Evolutionary conservation across 2,888 invertebrate species (phyloP).

Genomic region (Drosophila mimica): DNA sequence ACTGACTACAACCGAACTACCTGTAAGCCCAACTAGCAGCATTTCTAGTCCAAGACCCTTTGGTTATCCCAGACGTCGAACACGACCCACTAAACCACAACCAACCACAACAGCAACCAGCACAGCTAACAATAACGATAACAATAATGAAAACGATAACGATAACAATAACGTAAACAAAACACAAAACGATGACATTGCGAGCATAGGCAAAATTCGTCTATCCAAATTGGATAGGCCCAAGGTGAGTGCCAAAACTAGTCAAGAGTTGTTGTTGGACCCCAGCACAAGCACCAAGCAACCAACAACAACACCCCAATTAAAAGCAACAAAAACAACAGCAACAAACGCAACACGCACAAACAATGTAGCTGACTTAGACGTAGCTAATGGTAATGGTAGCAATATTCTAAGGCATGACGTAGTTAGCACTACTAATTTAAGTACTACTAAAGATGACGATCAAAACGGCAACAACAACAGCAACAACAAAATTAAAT

Average conservation of each 20-base stretch:
- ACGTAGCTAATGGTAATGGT: conserved; percentile 73
- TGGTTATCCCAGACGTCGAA: conserved; percentile 86
- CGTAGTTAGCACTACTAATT: conserved; percentile 65
- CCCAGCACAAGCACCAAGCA: conserved; percentile 40
- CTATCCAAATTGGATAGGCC: conserved; percentile 72
- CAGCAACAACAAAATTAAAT: conserved; percentile 28
- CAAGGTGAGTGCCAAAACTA: conserved; percentile 84
- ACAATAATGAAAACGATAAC: conserved; percentile 41
- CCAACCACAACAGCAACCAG: conserved; percentile 44
- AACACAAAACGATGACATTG: conserved; percentile 58
- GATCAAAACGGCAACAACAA: conserved; percentile 1
- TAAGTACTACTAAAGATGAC: conserved; percentile 52
- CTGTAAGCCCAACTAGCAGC: conserved; percentile 68
- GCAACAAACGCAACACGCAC: conserved; percentile 48
- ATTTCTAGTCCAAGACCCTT: conserved; percentile 87
- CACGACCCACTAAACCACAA: conserved; percentile 81
- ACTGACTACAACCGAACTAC: conserved; percentile 59
- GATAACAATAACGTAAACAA: conserved; percentile 46
- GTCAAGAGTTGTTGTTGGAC: conserved; percentile 51
- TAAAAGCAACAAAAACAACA: conserved; percentile 29
- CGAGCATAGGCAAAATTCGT: conserved; percentile 63
- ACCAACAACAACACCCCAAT: conserved; percentile 43
- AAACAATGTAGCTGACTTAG: conserved; percentile 41
- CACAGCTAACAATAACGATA: conserved; percentile 34
- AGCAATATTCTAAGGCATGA: conserved; percentile 79